Percentiles rank a stretch among this genome's conserved stretches.
Evolutionary conservation across 1,140 invertebrate genomes (phyloP).

Genomic region (Heliconius melpomene): DNA sequence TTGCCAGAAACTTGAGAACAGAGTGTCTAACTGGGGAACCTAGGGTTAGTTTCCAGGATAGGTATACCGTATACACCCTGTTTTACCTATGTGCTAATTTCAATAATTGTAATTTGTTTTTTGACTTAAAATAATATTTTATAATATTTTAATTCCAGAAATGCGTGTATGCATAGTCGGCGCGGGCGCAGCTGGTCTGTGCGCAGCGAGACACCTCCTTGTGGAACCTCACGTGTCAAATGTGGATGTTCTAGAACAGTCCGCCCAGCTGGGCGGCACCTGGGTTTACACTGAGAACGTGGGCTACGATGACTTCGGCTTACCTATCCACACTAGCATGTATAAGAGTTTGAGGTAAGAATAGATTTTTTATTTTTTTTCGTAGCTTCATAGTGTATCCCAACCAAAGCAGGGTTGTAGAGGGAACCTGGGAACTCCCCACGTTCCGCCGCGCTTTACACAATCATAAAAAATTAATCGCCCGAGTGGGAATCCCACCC

Average conservation of each 20-base stretch:
- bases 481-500: no score
- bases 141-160: conserved; percentile 36
- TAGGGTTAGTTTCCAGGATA: no score
- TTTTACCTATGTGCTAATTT: no score
- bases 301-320: conserved; percentile 86
- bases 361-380: no score
- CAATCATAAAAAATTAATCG: no score
- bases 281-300: conserved; percentile 91
- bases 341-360: conserved; percentile 83
- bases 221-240: conserved; percentile 83
- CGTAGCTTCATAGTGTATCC: no score
- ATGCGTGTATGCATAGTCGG: conserved; percentile 87
- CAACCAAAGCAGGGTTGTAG: no score
- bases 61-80: no score
- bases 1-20: not conserved
- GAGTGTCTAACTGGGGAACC: no score
- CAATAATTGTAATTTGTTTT: no score
- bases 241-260: conserved; percentile 89
- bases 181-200: conserved; percentile 89
- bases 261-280: conserved; percentile 90
- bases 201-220: conserved; percentile 84
- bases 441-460: no score
- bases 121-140: not conserved
- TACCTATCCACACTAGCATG: conserved; percentile 94
- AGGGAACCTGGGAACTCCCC: no score